Conservation (phyloP, 2,113 vertebrate genomes). For the human region DNA sequence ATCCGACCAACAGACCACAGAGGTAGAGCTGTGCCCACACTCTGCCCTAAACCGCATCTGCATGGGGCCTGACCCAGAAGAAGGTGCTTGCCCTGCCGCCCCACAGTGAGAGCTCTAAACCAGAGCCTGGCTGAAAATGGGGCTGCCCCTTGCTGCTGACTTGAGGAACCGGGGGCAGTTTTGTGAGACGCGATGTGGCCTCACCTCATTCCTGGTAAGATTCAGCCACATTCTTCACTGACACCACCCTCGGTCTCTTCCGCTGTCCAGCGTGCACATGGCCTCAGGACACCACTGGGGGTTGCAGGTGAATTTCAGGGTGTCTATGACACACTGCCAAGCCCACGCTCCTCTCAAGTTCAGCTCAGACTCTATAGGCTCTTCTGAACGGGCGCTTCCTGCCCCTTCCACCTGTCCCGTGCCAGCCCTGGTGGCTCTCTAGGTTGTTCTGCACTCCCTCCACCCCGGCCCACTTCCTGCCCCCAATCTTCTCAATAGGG, state of each 20-base stretch:
- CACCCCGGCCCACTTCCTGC: no score
- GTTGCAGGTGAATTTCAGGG: neutral
- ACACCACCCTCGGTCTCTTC: neutral
- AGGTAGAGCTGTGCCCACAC: neutral
- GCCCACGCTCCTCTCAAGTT: neutral
- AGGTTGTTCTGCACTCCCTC: neutral
- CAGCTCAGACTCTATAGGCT: neutral
- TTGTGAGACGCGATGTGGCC: neutral
- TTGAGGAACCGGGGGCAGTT: neutral
- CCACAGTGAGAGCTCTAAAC: neutral
- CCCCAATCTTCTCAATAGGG: neutral
- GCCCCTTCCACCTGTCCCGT: accelerated
- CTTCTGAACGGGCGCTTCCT: neutral
- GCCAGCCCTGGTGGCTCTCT: neutral
- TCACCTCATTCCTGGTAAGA: neutral
- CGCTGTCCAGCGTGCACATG: accelerated
- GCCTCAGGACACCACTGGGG: neutral
- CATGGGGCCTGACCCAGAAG: neutral
- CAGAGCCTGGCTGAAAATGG: neutral
- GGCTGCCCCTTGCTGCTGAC: neutral
- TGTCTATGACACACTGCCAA: accelerated
- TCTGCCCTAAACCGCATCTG: accelerated
- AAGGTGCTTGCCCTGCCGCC: neutral
- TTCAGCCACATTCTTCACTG: no score
- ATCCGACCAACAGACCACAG: neutral